These are phyloP conservation scores for Stigmatopora argus DNA, from an alignment of 2,113 vertebrate species.

Conservation along the genomic window DNA sequence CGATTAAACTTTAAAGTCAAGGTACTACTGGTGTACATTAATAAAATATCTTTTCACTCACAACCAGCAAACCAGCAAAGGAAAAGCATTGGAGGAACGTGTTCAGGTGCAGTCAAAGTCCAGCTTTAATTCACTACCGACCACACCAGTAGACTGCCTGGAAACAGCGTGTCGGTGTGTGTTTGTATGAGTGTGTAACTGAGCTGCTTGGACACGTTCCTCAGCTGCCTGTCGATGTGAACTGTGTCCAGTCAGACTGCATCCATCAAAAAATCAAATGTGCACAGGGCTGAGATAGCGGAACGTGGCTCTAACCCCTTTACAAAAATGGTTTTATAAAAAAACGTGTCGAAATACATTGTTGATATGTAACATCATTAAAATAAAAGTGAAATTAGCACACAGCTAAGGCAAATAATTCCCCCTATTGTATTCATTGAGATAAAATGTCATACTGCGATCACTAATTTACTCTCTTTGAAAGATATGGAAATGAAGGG, in stretches of 20 bases:
- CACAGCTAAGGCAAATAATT: constrained; percentile 47
- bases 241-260: constrained; percentile 38
- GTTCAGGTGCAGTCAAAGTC: constrained; percentile 14
- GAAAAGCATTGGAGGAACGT: constrained; percentile 20
- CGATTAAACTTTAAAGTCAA: too few relatives aligned
- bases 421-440: constrained; percentile 58
- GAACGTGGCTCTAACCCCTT: constrained; percentile 20
- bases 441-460: constrained; percentile 42
- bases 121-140: constrained; percentile 29
- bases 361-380: constrained; percentile 28
- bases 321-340: constrained; percentile 6
- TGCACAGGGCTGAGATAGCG: constrained; percentile 30
- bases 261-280: constrained; percentile 36
- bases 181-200: constrained; percentile 21
- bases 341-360: constrained; percentile 10
- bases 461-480: constrained; percentile 45
- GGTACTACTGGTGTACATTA: neutral
- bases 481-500: constrained; percentile 14
- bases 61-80: neutral
- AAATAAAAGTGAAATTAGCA: constrained; percentile 44
- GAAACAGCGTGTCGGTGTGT: constrained; percentile 32
- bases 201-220: constrained; percentile 39
- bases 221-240: constrained; percentile 35
- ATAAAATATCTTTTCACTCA: neutral
- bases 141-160: constrained; percentile 17